These are phyloP conservation scores for Strix aluco DNA, from an alignment of 2,113 vertebrate species.

Conservation along the genomic window DNA sequence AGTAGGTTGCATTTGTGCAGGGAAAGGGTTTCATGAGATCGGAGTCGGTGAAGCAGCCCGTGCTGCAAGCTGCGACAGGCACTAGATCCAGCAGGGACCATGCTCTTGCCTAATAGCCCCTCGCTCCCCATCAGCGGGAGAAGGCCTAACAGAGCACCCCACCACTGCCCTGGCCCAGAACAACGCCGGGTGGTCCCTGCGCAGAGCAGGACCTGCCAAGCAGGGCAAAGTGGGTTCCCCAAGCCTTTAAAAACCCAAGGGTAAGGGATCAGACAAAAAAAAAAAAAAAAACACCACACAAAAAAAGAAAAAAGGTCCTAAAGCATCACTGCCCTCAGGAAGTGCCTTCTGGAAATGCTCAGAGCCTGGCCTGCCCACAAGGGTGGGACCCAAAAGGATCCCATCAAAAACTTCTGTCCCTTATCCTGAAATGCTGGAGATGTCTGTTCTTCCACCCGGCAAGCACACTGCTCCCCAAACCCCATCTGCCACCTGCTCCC, in stretches of 20 bases:
- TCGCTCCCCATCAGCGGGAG: background rate
- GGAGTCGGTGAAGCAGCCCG: background rate
- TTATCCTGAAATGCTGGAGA: background rate
- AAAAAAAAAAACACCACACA: no score
- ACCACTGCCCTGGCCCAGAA: background rate
- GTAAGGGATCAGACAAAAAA: background rate
- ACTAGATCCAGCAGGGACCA: background rate
- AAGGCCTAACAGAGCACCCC: background rate
- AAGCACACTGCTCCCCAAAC: background rate
- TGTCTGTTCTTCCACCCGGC: background rate
- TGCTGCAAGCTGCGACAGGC: background rate
- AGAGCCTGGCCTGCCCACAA: background rate
- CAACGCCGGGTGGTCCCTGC: rapidly evolving
- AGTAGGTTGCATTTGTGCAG: background rate
- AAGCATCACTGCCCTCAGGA: background rate
- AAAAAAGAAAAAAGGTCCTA: background rate
- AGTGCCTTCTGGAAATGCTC: background rate
- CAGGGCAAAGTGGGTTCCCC: rapidly evolving
- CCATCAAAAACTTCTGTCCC: background rate
- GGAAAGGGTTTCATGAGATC: background rate
- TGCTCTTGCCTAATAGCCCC: background rate
- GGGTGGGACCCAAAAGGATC: background rate
- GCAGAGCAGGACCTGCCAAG: background rate
- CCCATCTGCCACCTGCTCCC: rapidly evolving
- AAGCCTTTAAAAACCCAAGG: background rate